Conservation (phyloP, 2,797 vertebrate genomes). For the Borostomias antarcticus region DNA sequence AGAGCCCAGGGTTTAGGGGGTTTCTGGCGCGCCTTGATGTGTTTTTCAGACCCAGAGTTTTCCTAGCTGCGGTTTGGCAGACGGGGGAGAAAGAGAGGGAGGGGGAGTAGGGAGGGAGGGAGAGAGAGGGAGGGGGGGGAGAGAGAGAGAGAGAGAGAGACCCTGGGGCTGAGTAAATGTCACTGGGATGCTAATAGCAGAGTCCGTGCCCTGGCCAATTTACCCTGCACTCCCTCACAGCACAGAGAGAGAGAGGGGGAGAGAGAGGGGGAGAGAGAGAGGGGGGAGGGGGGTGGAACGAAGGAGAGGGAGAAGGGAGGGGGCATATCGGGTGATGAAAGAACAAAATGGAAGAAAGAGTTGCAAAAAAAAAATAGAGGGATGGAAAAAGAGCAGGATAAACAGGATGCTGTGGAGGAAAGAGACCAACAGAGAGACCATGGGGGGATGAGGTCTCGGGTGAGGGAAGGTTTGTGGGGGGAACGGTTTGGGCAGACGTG, state of each 20-base stretch:
- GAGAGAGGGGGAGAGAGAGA: constrained; percentile 16
- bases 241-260: constrained; percentile 28
- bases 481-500: no score
- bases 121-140: constrained; percentile 47
- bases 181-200: constrained; percentile 59
- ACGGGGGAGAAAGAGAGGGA: constrained; percentile 36
- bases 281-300: background rate
- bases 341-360: no score
- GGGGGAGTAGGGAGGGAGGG: constrained; percentile 41
- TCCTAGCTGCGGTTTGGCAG: constrained; percentile 49
- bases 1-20: constrained; percentile 50
- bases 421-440: no score
- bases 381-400: constrained; percentile 14
- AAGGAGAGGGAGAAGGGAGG: no score
- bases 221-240: constrained; percentile 38
- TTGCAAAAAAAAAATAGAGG: constrained; percentile 7
- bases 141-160: constrained; percentile 25
- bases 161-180: constrained; percentile 54
- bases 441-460: no score
- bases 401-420: no score
- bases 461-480: no score
- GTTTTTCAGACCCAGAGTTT: constrained; percentile 69
- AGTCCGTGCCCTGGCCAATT: constrained; percentile 67
- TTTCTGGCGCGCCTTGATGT: constrained; percentile 61
- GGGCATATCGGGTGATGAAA: no score